phyloP scores from a whole-genome alignment of 2,888 invertebrate species.

The Tinea semifulvella region DNA sequence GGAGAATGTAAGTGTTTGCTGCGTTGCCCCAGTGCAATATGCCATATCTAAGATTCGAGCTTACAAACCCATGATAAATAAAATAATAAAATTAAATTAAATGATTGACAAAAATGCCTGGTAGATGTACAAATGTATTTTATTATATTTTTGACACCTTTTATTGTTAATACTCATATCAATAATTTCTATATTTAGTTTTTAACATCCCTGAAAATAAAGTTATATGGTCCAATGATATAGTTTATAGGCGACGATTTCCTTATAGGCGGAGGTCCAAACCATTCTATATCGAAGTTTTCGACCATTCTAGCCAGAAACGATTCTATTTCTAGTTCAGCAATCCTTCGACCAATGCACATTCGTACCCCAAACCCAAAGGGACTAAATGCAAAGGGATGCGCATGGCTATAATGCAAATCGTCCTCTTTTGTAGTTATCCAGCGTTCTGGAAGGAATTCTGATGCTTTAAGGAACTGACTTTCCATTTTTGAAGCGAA shows the following conservation, averaged over 20 bases:
- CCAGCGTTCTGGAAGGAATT: slow-evolving; percentile 84
- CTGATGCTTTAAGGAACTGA: slow-evolving; percentile 68
- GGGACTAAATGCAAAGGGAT: slow-evolving; percentile 70
- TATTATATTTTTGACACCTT: too few species aligned
- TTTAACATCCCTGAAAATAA: slow-evolving; percentile 13
- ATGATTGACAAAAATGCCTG: too few species aligned
- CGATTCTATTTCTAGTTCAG: slow-evolving; percentile 12
- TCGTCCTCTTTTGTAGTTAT: slow-evolving; percentile 37
- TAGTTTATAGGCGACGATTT: slow-evolving; percentile 9
- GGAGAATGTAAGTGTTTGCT: too few species aligned
- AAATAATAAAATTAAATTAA: not conserved
- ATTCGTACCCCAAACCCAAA: slow-evolving; percentile 75
- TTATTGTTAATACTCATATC: too few species aligned
- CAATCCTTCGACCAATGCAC: slow-evolving; percentile 64
- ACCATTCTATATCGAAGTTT: slow-evolving; percentile 15
- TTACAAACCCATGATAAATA: not conserved
- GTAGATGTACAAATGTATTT: too few species aligned
- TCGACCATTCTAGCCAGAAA: slow-evolving; percentile 12
- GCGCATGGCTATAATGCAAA: slow-evolving; percentile 48
- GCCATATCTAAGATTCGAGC: too few species aligned
- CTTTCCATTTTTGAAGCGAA: slow-evolving; percentile 70
- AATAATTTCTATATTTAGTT: not conserved
- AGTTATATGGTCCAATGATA: slow-evolving; percentile 11
- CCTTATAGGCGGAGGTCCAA: slow-evolving; percentile 10
- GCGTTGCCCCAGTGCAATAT: too few species aligned